phyloP scores from a whole-genome alignment of 1,140 invertebrate genomes.

The Tenebrio molitor region DNA sequence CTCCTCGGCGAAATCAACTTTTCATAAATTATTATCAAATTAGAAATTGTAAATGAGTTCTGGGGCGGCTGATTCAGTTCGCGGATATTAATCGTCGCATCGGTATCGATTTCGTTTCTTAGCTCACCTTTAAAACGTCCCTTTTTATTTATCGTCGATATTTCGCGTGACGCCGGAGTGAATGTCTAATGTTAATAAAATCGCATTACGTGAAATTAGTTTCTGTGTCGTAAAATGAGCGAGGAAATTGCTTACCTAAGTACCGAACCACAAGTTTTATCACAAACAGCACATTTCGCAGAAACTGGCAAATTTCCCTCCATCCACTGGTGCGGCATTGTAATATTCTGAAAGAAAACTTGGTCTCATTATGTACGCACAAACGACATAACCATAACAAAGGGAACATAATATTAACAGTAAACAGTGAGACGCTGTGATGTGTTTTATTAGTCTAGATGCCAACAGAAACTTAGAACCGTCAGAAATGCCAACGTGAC shows the following conservation, averaged over 20 bases:
- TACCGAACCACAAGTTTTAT: constrained; percentile 97
- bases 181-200: constrained; percentile 8
- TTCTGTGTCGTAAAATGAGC: constrained; percentile 5
- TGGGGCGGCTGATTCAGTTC: not conserved
- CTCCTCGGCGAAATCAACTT: not conserved
- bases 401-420: no score
- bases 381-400: no score
- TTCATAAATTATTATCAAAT: not conserved
- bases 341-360: constrained; percentile 80
- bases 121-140: no score
- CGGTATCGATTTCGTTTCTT: no score
- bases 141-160: not conserved
- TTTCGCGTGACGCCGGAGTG: not conserved
- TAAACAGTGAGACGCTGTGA: no score
- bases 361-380: constrained; percentile 4
- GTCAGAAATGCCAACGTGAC: no score
- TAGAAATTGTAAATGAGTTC: not conserved
- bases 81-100: not conserved
- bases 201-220: constrained; percentile 7
- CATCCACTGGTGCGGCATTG: constrained; percentile 98
- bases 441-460: no score
- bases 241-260: constrained; percentile 74
- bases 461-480: no score
- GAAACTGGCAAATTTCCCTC: constrained; percentile 97
- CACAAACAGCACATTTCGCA: constrained; percentile 93